Evolutionary conservation across 2,888 invertebrate genomes (phyloP).

Genomic region (Cataglyphis cursor): DNA sequence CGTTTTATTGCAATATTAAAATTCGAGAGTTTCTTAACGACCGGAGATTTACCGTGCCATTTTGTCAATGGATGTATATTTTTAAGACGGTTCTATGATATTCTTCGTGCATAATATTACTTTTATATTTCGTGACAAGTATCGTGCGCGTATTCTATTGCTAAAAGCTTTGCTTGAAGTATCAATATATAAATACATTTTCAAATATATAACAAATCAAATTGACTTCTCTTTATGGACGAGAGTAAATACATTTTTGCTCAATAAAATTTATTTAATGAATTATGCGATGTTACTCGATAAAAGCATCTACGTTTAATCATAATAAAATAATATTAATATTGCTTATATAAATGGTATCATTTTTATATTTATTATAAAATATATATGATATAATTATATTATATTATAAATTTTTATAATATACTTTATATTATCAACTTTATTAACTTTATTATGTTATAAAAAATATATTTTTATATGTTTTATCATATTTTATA

Average conservation of each 20-base stretch:
- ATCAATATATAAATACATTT: slow-evolving; percentile 37
- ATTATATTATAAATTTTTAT: no score
- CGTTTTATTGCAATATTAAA: slow-evolving; percentile 70
- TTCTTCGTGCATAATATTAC: slow-evolving; percentile 75
- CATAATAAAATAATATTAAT: background rate
- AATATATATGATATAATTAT: no score
- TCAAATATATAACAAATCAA: slow-evolving; percentile 16
- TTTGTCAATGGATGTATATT: slow-evolving; percentile 75
- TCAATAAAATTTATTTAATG: background rate
- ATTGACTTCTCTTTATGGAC: slow-evolving; percentile 18
- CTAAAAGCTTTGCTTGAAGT: slow-evolving; percentile 21
- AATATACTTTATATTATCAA: no score
- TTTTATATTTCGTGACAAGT: slow-evolving; percentile 61
- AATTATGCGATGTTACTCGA: background rate
- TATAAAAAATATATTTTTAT: background rate
- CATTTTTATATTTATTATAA: no score
- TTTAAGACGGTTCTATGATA: slow-evolving; percentile 75
- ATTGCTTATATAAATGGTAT: background rate
- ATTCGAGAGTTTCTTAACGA: slow-evolving; percentile 73
- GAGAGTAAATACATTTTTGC: slow-evolving; percentile 29
- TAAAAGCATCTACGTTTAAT: background rate
- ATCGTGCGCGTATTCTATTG: slow-evolving; percentile 55
- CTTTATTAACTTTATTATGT: no score
- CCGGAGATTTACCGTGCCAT: slow-evolving; percentile 80
- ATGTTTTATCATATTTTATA: background rate